Evolutionary conservation across 1,140 invertebrate species (phyloP), one percentile per base, ranked within the genome.

Genomic region (Brachionus manjavacas): DNA sequence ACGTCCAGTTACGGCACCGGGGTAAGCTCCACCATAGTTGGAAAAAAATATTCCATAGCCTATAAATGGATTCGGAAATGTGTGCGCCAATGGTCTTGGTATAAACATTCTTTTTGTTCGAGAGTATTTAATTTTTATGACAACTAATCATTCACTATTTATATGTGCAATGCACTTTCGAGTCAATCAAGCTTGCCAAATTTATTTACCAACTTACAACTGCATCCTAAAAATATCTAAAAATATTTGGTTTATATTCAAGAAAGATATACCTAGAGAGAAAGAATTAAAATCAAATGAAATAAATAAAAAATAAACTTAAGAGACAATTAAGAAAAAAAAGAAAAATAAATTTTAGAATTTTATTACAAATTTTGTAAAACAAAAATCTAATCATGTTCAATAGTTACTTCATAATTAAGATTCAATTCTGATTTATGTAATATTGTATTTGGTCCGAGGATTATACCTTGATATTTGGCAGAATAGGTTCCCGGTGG

Each of bases 41-140:
- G 68, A 39, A 39, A 72, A 72, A 72, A 72, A 72, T 72, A 72
- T 72, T 6, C 68, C 68, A 72, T 72, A 72, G 28, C 68, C 68
- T 39, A 72, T 39, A 39, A 72, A 72, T 39, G 68, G 68, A 72
- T 72, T 72, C 8, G 68, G 68, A 72, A 72, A 72, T 6, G 68
- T 72, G n/a, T 72, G 68, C 7, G 68, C 12, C 16, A 72, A 72
- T 72, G 68, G 68, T 72, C 68, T 72, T 39, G 68, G 68, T 72
- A 72, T 35, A 39, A 16, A 72, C 68, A 72, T 46, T 72, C n/a
- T n/a, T 20, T 55, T 39, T n/a, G 12, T 72, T 72, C 9, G 12
- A 72, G 12, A 11, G 16, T 68, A n/a, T 12, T 31, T 68, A 35
- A 35, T 68, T 9, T 28, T 39, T n/a, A 39, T 72, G 6, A 39